Evolutionary conservation across 2,113 vertebrate species (phyloP), one percentile per base, ranked within the genome.

Genomic region (Engraulis encrasicolus): DNA sequence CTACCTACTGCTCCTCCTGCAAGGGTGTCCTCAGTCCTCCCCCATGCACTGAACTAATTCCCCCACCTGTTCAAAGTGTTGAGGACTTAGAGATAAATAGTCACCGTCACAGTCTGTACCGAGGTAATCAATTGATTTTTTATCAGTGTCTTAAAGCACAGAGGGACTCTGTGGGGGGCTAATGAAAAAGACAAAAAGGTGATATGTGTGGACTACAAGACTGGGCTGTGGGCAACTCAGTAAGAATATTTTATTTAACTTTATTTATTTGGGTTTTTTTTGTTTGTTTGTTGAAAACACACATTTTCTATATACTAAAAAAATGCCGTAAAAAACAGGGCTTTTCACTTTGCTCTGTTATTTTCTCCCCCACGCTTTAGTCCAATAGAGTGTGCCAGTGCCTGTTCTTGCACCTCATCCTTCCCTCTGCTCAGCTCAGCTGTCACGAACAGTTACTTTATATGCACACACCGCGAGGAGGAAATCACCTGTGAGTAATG

Each of bases 401-500:
- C n/a, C n/a, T n/a, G n/a, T n/a, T n/a, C n/a, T n/a, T 49, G 40
- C 34, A 50, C 36, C 23, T 80, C 27, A n/a, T 15, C 20, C 38
- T 82, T 79, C 34, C 36, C 6, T 11, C n/a, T n/a, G n/a, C n/a
- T n/a, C n/a, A n/a, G n/a, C n/a, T n/a, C 23, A 14, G 77, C 81
- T 81, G 78, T 81, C 82, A 83, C 78, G 77, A 85, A 89, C 84
- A 85, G 84, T 83, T 82, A 84, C 82, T 86, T 40, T 84, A 17
- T 79, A 61, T 85, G 88, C 88, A 92, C 89, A 89, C 78, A 77
- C 87, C 82, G 40, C 40, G 40, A 45, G 40, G 81, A 86, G 87
- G 88, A 86, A 66, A 78, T 78, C 50, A 78, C 82, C 85, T 85
- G 83, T 36, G 78, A 81, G 85, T 89, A 91, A 94, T 94, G 89